Conservation (phyloP, 2,113 vertebrate species). For the Nothoprocta perdicaria region DNA sequence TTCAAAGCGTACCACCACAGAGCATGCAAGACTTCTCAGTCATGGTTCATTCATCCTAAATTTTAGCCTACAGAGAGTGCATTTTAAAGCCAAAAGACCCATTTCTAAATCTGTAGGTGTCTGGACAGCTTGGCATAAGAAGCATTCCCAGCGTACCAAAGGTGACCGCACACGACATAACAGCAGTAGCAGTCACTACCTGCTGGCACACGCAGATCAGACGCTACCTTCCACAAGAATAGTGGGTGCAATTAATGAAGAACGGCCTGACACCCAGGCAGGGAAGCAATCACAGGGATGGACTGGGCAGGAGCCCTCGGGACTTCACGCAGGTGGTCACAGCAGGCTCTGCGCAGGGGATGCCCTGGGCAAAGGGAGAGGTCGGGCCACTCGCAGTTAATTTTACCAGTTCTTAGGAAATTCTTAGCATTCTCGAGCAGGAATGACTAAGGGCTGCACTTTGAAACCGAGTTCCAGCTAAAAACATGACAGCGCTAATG, state of each 20-base stretch:
- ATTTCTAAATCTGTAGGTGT: not conserved
- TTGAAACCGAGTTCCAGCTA: not conserved
- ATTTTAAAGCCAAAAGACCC: not conserved
- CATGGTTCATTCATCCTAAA: not conserved
- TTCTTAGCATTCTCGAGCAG: not conserved
- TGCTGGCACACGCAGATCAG: not conserved
- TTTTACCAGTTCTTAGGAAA: not conserved
- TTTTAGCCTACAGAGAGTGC: not conserved
- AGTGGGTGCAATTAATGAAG: not conserved
- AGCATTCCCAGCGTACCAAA: not conserved
- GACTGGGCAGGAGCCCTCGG: not conserved
- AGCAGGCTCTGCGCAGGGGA: not conserved
- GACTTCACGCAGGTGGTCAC: not conserved
- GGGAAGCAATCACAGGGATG: accelerated
- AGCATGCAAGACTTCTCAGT: not conserved
- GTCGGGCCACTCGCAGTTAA: not conserved
- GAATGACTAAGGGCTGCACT: not conserved
- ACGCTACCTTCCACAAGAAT: not conserved
- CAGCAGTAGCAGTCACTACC: not conserved
- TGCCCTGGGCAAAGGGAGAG: not conserved
- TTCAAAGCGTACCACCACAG: not conserved
- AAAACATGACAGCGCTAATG: not conserved
- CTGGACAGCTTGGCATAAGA: not conserved
- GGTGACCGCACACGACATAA: not conserved
- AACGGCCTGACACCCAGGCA: not conserved